These are phyloP conservation scores for Hylyphantes graminicola DNA, from an alignment of 1,140 invertebrate species.

Conservation along the genomic window DNA sequence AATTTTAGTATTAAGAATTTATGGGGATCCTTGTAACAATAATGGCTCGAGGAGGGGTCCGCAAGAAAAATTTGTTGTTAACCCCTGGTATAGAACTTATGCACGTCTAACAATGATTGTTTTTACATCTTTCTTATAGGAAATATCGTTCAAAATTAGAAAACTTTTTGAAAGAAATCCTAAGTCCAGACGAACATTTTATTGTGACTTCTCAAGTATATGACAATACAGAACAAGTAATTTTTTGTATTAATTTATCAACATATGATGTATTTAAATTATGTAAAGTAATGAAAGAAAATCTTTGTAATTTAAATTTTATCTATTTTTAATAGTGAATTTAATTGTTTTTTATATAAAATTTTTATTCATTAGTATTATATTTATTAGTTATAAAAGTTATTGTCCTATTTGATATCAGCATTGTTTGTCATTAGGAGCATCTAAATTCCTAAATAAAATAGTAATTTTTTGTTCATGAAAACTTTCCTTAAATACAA, in stretches of 20 bases:
- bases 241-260: background rate
- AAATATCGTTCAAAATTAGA: slow-evolving; percentile 32
- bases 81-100: background rate
- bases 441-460: background rate
- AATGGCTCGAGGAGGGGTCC: no score
- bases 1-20: no score
- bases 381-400: background rate
- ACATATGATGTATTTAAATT: background rate
- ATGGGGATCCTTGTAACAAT: no score
- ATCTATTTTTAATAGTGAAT: no score
- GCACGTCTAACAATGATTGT: background rate
- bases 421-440: background rate
- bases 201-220: slow-evolving; percentile 27
- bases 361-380: background rate
- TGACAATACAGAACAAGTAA: slow-evolving; percentile 32
- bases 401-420: background rate
- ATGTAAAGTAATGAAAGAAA: background rate
- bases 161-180: slow-evolving; percentile 20
- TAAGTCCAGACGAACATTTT: slow-evolving; percentile 19
- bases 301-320: background rate
- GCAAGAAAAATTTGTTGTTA: background rate
- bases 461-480: background rate
- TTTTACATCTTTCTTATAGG: background rate
- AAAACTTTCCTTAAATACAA: background rate
- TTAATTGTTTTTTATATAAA: no score